Evolutionary conservation across 2,797 vertebrate genomes (phyloP).

Genomic region (Carduelis carduelis): DNA sequence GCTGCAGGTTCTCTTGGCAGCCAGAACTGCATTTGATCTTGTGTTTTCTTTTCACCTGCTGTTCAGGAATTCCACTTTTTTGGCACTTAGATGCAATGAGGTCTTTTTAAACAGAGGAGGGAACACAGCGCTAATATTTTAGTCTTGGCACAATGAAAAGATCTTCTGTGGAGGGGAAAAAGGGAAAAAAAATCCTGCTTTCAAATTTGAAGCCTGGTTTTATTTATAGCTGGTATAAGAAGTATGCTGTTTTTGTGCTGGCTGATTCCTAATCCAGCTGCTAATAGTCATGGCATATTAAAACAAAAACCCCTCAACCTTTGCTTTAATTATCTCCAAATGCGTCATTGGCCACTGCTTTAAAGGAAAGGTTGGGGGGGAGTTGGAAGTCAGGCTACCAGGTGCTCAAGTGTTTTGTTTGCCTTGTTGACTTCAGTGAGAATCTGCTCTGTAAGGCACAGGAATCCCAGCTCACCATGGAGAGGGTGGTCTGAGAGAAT

Average conservation of each 20-base stretch:
- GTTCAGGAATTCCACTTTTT: conserved; percentile 49
- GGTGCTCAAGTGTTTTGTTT: neutral
- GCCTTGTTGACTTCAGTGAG: neutral
- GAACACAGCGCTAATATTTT: neutral
- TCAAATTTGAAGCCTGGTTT: neutral
- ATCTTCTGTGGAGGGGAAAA: neutral
- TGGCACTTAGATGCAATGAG: conserved; percentile 15
- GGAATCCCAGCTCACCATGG: accelerated
- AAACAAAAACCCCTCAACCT: neutral
- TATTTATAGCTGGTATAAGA: neutral
- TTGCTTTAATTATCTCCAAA: conserved; percentile 1
- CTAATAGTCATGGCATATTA: neutral
- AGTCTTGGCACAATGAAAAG: neutral
- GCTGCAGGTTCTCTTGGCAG: conserved; percentile 44
- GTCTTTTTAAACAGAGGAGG: conserved; percentile 12
- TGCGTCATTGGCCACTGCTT: neutral
- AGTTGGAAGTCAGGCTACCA: neutral
- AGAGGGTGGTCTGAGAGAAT: neutral
- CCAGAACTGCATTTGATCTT: conserved; percentile 24
- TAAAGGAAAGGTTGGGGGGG: neutral
- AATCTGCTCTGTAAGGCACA: neutral
- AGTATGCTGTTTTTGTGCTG: neutral
- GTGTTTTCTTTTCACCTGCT: conserved; percentile 59
- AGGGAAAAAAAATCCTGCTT: neutral
- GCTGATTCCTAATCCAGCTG: neutral